phyloP scores from a whole-genome alignment of 2,797 vertebrate genomes.

The Fistularia tabacaria region DNA sequence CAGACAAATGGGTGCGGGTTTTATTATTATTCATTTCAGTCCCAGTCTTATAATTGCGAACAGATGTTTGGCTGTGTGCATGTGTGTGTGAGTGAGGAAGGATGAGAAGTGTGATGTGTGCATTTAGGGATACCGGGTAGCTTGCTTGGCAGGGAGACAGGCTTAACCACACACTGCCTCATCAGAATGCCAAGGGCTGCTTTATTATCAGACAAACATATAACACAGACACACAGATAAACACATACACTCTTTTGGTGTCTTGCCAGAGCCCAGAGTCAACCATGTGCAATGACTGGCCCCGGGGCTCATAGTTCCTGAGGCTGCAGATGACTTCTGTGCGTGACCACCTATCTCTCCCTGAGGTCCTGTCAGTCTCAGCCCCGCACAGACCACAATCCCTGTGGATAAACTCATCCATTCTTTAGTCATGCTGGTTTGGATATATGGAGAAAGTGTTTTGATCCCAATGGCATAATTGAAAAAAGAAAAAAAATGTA shows the following conservation, averaged over 20 bases:
- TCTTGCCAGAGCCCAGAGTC: conserved; percentile 41
- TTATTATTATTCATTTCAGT: conserved; percentile 70
- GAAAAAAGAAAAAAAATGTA: conserved; percentile 37
- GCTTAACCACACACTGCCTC: conserved; percentile 58
- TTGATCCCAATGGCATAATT: conserved; percentile 64
- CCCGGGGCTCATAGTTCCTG: conserved; percentile 46
- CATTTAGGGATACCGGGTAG: conserved; percentile 39
- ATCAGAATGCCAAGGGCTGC: conserved; percentile 38
- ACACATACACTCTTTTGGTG: conserved; percentile 24
- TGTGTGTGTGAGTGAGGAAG: conserved; percentile 3
- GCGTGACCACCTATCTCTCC: conserved; percentile 62
- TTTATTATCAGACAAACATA: conserved; percentile 42
- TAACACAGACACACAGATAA: conserved; percentile 20
- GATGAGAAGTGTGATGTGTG: conserved; percentile 34
- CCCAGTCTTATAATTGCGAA: conserved; percentile 71
- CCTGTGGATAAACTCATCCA: conserved; percentile 48
- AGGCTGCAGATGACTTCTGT: conserved; percentile 63
- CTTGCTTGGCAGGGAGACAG: conserved; percentile 54
- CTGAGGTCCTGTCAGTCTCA: conserved; percentile 63
- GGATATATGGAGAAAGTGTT: conserved; percentile 48
- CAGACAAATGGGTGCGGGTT: conserved; percentile 53
- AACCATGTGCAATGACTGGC: conserved; percentile 50
- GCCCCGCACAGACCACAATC: conserved; percentile 50
- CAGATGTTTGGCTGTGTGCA: conserved; percentile 46
- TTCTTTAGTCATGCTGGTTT: conserved; percentile 62